Base-by-base conservation (phyloP, 2,888 invertebrate genomes). In the Ecliptopera silaceata region DNA sequence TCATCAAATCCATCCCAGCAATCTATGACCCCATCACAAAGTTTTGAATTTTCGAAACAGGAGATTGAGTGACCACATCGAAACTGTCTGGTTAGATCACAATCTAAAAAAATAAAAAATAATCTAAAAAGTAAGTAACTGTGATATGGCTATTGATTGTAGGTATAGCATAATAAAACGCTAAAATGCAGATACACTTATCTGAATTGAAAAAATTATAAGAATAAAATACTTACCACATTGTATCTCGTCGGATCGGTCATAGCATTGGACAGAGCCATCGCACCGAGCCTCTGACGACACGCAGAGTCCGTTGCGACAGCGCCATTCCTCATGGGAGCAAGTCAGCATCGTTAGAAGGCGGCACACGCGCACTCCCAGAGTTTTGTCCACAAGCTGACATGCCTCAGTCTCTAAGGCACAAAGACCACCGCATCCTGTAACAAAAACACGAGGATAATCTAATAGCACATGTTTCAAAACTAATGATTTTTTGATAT, bases 1-100 rank as follows among this genome's bases (percentile, higher is more conserved):
- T 96, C 96, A 74, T 96, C 96, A 34, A 92, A 92, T 53, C 94
- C 95, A 79, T 96, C 95, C 95, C 95, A 96, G 75, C 96, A 96
- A 77, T 96, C 95, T 58, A 95, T 93, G 59, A 92, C 85, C 32
- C 95, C 94, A 75, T 96, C 94, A 79, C 96, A 96, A 69, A 92
- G 90, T 77, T 93, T 94, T n/a, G 86, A 84, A 61, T 93, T 91
- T n/a, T 94, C 85, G 57, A 96, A 91, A 81, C 96, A 96, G 44
- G 95, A 95, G 65, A 95, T 95, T 45, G 92, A 91, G 70, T 95
- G 94, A 43, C 95, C 95, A 74, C 96, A 96, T 46, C 94, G 94
- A 78, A 96, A 96, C 77, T 95, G 93, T 54, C 93, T 93, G 36
- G 91, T 86, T 63, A 93, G 82, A 79, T 95, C 92, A 75, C 95